Evolutionary conservation across 1,140 invertebrate species (phyloP).

Genomic region (Macrosteles quadrilineatus): DNA sequence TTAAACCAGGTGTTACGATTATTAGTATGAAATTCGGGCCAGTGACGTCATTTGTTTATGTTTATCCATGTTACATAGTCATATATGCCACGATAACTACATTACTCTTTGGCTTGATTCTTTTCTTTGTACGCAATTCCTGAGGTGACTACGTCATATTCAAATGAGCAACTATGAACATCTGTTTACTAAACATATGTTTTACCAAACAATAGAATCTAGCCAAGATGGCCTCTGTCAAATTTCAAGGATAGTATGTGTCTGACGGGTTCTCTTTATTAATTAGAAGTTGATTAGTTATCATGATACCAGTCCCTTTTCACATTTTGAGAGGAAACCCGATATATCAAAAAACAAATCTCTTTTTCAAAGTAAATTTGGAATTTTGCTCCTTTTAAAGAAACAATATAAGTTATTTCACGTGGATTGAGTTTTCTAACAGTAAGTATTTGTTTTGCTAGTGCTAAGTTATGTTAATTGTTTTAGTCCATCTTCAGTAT

Average conservation of each 20-base stretch:
- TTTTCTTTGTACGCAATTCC: too few species aligned
- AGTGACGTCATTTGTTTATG: too few species aligned
- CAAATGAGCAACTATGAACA: constrained; percentile 18
- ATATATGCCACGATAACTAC: too few species aligned
- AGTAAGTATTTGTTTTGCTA: constrained; percentile 4
- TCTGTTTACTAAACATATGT: constrained; percentile 34
- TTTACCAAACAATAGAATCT: constrained; percentile 28
- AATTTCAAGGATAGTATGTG: constrained; percentile 29
- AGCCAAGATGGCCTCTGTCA: constrained; percentile 30
- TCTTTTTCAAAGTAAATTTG: background rate
- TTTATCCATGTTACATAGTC: too few species aligned
- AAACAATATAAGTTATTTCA: background rate
- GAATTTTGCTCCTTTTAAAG: background rate
- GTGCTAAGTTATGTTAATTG: background rate
- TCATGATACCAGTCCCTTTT: background rate
- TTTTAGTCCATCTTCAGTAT: too few species aligned
- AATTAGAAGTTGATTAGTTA: background rate
- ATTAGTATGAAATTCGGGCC: too few species aligned
- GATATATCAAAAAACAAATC: background rate
- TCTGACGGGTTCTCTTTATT: constrained; percentile 19
- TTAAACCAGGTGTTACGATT: too few species aligned
- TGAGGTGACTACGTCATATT: too few species aligned
- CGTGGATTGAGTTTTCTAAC: background rate
- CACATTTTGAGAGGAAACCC: background rate
- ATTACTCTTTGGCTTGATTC: too few species aligned